Evolutionary conservation across 2,113 vertebrate species (phyloP).

Genomic region (Amblyopsis rosae): DNA sequence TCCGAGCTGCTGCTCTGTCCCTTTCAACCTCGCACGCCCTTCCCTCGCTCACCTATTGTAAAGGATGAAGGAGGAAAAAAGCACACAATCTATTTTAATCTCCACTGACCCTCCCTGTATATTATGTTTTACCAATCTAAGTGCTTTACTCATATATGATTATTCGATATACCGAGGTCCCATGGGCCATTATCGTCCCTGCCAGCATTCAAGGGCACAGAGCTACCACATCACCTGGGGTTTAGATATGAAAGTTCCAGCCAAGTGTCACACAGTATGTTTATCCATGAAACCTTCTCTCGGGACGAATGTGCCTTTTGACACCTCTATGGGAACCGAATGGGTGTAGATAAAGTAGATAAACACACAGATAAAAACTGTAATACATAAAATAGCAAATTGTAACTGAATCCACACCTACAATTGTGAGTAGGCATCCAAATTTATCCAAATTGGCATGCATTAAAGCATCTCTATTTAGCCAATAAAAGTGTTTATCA

Average conservation of each 20-base stretch:
- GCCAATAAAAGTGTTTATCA: too few relatives aligned
- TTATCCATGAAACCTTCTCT: too few relatives aligned
- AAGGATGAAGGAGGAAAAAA: constrained; percentile 15
- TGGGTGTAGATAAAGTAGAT: too few relatives aligned
- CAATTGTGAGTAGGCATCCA: too few relatives aligned
- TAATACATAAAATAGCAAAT: too few relatives aligned
- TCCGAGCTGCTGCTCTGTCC: constrained; percentile 20
- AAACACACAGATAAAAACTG: too few relatives aligned
- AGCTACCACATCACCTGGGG: too few relatives aligned
- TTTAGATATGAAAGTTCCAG: neutral
- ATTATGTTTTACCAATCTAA: neutral
- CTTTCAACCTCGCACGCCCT: constrained; percentile 25
- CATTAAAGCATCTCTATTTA: too few relatives aligned
- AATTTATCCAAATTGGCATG: too few relatives aligned
- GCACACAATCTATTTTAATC: neutral
- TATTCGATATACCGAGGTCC: neutral
- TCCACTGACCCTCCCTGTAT: neutral
- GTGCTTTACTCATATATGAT: neutral
- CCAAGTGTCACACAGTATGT: neutral
- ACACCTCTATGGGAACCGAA: too few relatives aligned
- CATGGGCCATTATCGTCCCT: neutral
- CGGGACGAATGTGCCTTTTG: too few relatives aligned
- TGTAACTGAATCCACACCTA: too few relatives aligned
- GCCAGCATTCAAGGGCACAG: neutral
- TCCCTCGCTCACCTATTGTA: neutral